Conservation (phyloP, 1,140 invertebrate genomes). For the Scaptomyza pallida region DNA sequence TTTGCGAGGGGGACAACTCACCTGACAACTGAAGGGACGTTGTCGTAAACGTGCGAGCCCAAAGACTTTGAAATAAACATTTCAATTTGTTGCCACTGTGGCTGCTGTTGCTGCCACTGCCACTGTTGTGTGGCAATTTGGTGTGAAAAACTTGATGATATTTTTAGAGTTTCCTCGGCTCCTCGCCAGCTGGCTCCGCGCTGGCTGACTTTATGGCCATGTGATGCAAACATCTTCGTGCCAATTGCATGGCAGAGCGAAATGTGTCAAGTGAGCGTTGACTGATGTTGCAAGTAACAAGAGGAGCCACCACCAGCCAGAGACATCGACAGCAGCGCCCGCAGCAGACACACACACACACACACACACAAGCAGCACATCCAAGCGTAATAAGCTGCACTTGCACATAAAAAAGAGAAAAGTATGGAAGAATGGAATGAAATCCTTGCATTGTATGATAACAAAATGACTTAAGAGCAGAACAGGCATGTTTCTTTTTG, state of each 20-base stretch:
- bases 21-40: slow-evolving; percentile 57
- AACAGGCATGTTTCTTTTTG: neutral
- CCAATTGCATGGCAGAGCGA: slow-evolving; percentile 68
- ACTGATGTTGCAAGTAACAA: slow-evolving; percentile 83
- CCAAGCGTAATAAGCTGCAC: slow-evolving; percentile 47
- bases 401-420: slow-evolving; percentile 40
- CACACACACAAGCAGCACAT: slow-evolving; percentile 13
- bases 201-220: slow-evolving; percentile 57
- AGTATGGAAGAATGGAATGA: slow-evolving; percentile 28
- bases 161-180: slow-evolving; percentile 52
- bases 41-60: slow-evolving; percentile 30
- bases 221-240: slow-evolving; percentile 73
- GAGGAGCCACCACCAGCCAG: slow-evolving; percentile 4
- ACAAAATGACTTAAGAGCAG: slow-evolving; percentile 52
- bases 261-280: slow-evolving; percentile 83
- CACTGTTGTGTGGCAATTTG: slow-evolving; percentile 47
- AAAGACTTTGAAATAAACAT: slow-evolving; percentile 76
- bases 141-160: slow-evolving; percentile 76
- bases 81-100: slow-evolving; percentile 70
- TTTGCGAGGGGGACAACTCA: slow-evolving; percentile 37
- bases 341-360: slow-evolving; percentile 3
- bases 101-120: neutral
- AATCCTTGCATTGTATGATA: slow-evolving; percentile 45
- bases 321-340: slow-evolving; percentile 38
- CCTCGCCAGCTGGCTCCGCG: slow-evolving; percentile 7